phyloP scores from a whole-genome alignment of 2,797 vertebrate species.

The Coranthus polyacanthus region DNA sequence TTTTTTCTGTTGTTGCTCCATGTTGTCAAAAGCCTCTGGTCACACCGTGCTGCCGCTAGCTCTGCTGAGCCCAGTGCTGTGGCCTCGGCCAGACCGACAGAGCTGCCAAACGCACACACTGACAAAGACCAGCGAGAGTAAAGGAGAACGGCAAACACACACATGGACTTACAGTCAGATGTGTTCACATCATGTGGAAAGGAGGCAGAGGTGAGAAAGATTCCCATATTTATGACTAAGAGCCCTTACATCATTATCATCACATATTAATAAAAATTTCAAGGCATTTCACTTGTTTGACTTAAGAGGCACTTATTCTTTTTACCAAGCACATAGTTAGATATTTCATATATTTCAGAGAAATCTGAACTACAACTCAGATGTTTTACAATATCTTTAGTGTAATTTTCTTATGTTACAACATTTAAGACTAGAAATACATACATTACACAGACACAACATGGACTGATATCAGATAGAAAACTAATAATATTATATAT shows the following conservation, averaged over 20 bases:
- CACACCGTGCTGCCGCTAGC: slow-evolving; percentile 19
- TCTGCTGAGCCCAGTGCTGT: slow-evolving; percentile 20
- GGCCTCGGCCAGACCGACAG: slow-evolving; percentile 39
- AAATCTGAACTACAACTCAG: no score
- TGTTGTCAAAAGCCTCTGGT: slow-evolving; percentile 56
- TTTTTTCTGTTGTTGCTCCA: slow-evolving; percentile 51
- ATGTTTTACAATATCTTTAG: no score
- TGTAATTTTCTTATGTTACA: no score
- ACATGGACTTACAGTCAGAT: slow-evolving; percentile 8
- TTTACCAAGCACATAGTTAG: no score
- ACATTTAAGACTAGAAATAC: no score
- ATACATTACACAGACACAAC: no score
- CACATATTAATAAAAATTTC: no score
- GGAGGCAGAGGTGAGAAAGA: background rate
- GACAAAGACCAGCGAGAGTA: slow-evolving; percentile 1
- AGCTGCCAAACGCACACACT: slow-evolving; percentile 24
- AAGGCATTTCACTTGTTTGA: no score
- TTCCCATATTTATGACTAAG: background rate
- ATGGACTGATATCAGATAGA: no score
- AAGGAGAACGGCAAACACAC: slow-evolving; percentile 24
- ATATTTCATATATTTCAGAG: no score
- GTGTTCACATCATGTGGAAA: background rate
- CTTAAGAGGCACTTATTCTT: no score
- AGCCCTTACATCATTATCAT: background rate
- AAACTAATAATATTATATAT: no score